Evolutionary conservation across 2,113 vertebrate genomes (phyloP).

Genomic region (Bubo bubo): DNA sequence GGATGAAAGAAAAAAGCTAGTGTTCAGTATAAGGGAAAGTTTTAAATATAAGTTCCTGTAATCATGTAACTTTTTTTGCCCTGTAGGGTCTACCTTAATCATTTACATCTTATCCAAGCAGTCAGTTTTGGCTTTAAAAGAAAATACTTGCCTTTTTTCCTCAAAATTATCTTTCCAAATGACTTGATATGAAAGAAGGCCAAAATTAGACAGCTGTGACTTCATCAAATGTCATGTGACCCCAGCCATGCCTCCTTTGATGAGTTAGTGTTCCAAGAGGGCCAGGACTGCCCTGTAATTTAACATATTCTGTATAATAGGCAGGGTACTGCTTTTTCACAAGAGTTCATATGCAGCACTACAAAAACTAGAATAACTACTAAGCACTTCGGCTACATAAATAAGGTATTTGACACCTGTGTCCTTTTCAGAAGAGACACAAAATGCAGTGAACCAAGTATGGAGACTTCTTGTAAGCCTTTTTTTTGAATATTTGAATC

Average conservation of each 20-base stretch:
- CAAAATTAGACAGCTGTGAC: neutral
- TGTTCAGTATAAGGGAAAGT: neutral
- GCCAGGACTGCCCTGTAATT: neutral
- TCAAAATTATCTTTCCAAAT: neutral
- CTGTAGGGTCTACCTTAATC: neutral
- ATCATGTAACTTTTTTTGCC: neutral
- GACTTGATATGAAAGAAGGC: neutral
- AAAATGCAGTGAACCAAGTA: neutral
- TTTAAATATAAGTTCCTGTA: neutral
- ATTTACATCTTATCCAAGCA: neutral
- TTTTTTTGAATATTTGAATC: neutral
- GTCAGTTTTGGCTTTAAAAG: neutral
- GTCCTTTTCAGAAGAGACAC: neutral
- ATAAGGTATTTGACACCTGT: neutral
- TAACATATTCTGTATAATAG: neutral
- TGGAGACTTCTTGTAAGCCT: neutral
- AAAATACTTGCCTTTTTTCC: neutral
- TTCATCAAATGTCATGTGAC: neutral
- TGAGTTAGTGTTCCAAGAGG: neutral
- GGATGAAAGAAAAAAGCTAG: neutral
- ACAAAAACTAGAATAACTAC: neutral
- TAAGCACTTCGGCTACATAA: neutral
- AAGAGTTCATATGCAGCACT: neutral
- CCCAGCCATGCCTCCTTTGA: neutral
- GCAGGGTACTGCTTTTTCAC: neutral